Evolutionary conservation across 2,888 invertebrate genomes (phyloP).

Genomic region (Lasius platythorax): DNA sequence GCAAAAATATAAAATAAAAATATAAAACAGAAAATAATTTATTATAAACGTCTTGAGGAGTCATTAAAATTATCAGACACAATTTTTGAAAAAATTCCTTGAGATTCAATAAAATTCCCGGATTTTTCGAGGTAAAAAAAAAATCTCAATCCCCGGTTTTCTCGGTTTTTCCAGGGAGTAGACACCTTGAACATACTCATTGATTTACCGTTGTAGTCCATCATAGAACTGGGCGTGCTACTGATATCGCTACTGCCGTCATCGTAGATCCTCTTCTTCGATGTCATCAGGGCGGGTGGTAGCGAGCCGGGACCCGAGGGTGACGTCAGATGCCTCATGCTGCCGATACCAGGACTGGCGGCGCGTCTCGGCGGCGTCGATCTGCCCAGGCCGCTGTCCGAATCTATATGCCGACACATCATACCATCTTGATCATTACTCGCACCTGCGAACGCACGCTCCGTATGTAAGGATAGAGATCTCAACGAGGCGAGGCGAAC

Average conservation of each 20-base stretch:
- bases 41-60: too few species aligned
- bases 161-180: too few species aligned
- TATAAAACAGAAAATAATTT: too few species aligned
- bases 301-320: conserved; percentile 95
- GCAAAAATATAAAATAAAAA: too few species aligned
- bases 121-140: too few species aligned
- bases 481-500: conserved; percentile 49
- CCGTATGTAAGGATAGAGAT: conserved; percentile 72
- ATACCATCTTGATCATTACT: conserved; percentile 88
- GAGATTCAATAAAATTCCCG: too few species aligned
- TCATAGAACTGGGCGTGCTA: conserved; percentile 94
- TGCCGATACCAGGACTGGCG: conserved; percentile 93
- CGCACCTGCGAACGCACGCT: conserved; percentile 85
- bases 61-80: too few species aligned
- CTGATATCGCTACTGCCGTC: conserved; percentile 95
- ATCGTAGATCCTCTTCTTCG: conserved; percentile 90
- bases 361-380: conserved; percentile 95
- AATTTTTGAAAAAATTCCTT: too few species aligned
- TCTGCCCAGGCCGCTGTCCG: conserved; percentile 95
- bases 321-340: conserved; percentile 92
- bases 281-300: conserved; percentile 91
- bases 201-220: conserved; percentile 93
- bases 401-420: conserved; percentile 87
- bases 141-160: too few species aligned
- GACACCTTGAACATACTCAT: too few species aligned